Evolutionary conservation across 2,797 vertebrate species (phyloP).

Genomic region (Catostomus latipinnis): DNA sequence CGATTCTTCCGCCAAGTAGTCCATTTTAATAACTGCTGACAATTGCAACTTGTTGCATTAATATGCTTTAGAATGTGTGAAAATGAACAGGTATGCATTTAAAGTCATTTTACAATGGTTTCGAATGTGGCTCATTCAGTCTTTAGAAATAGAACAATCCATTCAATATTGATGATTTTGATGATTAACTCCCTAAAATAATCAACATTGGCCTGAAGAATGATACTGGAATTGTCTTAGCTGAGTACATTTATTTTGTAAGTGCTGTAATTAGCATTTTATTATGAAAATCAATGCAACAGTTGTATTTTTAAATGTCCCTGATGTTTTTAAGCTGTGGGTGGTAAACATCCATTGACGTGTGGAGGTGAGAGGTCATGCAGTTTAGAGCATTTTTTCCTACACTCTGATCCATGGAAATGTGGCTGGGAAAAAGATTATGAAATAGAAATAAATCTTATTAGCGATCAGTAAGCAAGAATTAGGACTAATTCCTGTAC

Average conservation of each 20-base stretch:
- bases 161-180: background rate
- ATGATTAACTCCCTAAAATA: background rate
- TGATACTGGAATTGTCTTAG: background rate
- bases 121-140: too few species aligned
- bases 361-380: conserved; percentile 57
- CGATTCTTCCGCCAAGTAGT: too few species aligned
- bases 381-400: conserved; percentile 52
- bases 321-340: conserved; percentile 7
- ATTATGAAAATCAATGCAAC: too few species aligned
- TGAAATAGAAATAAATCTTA: conserved; percentile 64
- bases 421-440: conserved; percentile 64
- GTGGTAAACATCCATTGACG: background rate
- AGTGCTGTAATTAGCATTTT: background rate
- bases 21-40: too few species aligned
- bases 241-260: too few species aligned
- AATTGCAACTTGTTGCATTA: too few species aligned
- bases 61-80: too few species aligned
- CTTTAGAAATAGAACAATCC: too few species aligned
- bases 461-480: conserved; percentile 60
- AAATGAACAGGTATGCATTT: too few species aligned
- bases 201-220: background rate
- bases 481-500: conserved; percentile 63
- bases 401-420: conserved; percentile 55
- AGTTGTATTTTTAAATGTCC: conserved; percentile 5
- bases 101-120: too few species aligned